phyloP scores from a whole-genome alignment of 1,140 invertebrate species.

The Calosoma granatense region DNA sequence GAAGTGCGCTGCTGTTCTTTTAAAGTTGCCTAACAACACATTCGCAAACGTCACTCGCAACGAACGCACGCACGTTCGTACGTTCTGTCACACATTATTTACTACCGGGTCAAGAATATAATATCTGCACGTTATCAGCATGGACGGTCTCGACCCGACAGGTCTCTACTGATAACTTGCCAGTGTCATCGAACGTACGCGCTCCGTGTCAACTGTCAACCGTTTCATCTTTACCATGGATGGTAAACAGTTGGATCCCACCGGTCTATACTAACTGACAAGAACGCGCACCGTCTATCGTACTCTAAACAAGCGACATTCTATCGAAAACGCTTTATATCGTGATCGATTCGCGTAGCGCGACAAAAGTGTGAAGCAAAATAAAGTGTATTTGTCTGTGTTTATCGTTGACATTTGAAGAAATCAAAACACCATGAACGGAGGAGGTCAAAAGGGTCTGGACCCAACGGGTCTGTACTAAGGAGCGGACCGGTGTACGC shows the following conservation, averaged over 20 bases:
- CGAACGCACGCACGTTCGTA: background rate
- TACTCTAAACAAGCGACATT: background rate
- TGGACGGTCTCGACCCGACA: constrained; percentile 28
- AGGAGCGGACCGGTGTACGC: background rate
- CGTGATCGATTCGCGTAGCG: background rate
- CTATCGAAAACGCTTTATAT: background rate
- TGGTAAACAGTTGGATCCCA: constrained; percentile 31
- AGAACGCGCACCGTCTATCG: no score
- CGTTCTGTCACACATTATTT: background rate
- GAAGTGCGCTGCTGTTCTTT: background rate
- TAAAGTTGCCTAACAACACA: background rate
- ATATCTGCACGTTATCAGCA: constrained; percentile 15
- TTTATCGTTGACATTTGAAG: no score
- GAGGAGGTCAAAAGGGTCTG: constrained; percentile 25
- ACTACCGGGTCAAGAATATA: background rate
- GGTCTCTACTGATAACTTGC: constrained; percentile 23
- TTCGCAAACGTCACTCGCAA: constrained; percentile 1
- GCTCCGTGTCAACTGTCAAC: constrained; percentile 12
- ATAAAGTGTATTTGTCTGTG: no score
- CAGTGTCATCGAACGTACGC: constrained; percentile 9
- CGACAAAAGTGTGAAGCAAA: background rate
- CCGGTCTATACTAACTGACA: constrained; percentile 31
- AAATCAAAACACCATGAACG: constrained; percentile 23
- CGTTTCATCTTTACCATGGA: constrained; percentile 23
- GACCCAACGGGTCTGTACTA: constrained; percentile 34